Evolutionary conservation across 1,140 invertebrate genomes (phyloP), one percentile per base, ranked within the genome.

Genomic region (Diuraphis noxia): DNA sequence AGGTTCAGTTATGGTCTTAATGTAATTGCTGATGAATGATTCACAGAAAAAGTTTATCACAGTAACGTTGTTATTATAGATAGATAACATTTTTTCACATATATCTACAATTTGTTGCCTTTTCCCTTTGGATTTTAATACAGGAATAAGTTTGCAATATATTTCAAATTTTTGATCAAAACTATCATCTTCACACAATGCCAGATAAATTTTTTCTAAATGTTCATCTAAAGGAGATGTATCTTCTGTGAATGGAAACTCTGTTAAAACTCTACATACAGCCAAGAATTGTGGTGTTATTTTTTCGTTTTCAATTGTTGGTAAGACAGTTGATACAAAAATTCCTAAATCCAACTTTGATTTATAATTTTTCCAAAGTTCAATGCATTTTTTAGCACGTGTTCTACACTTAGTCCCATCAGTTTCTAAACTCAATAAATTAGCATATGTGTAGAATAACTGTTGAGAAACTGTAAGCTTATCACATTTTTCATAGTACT

Each of bases 111-210:
- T 30, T 79, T 49, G 40, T 49, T 46, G 88, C 13, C 88, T 90
- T 49, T 90, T 90, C 8, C 88, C 88, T 81, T 90, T 90, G 7
- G 88, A 90, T 30, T 90, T 90, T 38, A 90, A 49, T 13, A 90
- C 41, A 23, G 88, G 88, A 81, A 90, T 38, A 49, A 90, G 88
- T 90, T 90, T 90, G 34, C 88, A 90, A 36, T 90, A 90, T 30
- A 90, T 36, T 79, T 90, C 88, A 81, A 90, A 90, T 46, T 34
- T 90, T 36, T 90, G 56, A 81, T 90, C 63, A 79, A 36, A 90
- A 79, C 23, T 81, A 36, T 90, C 72, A n/a, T 90, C 88, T 36
- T 81, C 34, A 49, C 88, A 90, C 10, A 90, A 81, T 21, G 88
- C 41, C 17, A 79, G 7, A 90, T 90, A 90, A 9, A 90, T 81